phyloP scores from a whole-genome alignment of 2,113 vertebrate genomes.

The Vulpes lagopus region DNA sequence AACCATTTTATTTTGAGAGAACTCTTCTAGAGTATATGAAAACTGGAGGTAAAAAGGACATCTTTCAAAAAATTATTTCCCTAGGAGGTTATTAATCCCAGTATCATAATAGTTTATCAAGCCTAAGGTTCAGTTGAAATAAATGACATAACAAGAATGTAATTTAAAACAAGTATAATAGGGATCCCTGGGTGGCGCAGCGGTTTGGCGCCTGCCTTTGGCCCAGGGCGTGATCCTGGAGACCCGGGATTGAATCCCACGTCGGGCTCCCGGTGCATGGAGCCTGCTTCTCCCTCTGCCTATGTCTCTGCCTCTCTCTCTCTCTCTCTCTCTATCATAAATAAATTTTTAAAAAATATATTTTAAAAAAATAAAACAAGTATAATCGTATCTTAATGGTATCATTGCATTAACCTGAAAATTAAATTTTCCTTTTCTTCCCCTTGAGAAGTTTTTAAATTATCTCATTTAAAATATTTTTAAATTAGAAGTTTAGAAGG shows the following conservation, averaged over 20 bases:
- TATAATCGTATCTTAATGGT: slow-evolving; percentile 40
- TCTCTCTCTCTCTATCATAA: too few species aligned
- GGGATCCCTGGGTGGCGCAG: too few species aligned
- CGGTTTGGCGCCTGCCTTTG: too few species aligned
- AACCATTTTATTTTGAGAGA: slow-evolving; percentile 67
- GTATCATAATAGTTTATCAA: slow-evolving; percentile 25
- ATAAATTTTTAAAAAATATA: too few species aligned
- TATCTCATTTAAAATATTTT: slow-evolving; percentile 68
- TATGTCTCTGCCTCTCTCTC: too few species aligned
- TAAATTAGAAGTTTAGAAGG: slow-evolving; percentile 55
- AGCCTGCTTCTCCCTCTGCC: too few species aligned
- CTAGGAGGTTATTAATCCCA: slow-evolving; percentile 41
- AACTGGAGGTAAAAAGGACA: slow-evolving; percentile 34
- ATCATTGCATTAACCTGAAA: slow-evolving; percentile 47
- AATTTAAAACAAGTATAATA: slow-evolving; percentile 51
- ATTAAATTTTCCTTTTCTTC: slow-evolving; percentile 40
- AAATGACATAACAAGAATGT: slow-evolving; percentile 71
- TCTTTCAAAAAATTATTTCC: slow-evolving; percentile 53
- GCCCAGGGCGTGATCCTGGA: too few species aligned
- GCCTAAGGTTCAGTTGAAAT: slow-evolving; percentile 58
- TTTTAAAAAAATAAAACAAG: not conserved
- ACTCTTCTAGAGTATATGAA: slow-evolving; percentile 52
- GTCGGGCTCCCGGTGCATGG: too few species aligned
- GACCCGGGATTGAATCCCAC: too few species aligned
- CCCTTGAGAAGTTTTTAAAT: slow-evolving; percentile 60